These are phyloP conservation scores for Ptiloglossa arizonensis DNA, from an alignment of 1,140 invertebrate species.

Conservation along the genomic window DNA sequence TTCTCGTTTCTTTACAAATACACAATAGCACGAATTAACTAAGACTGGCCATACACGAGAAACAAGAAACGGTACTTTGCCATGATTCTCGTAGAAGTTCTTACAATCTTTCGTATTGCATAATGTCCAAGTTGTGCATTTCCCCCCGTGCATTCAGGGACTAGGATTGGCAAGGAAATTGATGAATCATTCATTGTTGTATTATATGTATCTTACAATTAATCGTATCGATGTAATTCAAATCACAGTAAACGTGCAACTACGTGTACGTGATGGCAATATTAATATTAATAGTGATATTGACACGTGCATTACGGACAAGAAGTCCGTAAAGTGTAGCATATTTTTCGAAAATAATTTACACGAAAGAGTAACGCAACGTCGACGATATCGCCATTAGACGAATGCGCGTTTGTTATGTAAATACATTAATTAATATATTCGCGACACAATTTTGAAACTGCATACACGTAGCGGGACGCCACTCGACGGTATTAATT, in stretches of 20 bases:
- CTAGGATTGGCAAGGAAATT: neutral
- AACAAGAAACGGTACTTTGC: constrained; percentile 10
- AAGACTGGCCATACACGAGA: neutral
- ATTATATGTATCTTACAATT: neutral
- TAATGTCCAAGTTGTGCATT: constrained; percentile 22
- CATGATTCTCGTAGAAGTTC: neutral
- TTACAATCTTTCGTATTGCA: neutral
- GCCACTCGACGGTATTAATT: neutral
- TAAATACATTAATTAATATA: neutral
- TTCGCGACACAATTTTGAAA: neutral
- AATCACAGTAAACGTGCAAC: no score
- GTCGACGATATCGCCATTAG: neutral
- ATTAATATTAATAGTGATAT: no score
- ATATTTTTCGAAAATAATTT: neutral
- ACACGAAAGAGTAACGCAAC: neutral
- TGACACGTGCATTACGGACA: no score
- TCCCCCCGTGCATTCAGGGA: constrained; percentile 14
- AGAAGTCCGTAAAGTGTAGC: no score
- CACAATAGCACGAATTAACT: no score
- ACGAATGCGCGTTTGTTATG: neutral
- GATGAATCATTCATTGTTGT: constrained; percentile 2
- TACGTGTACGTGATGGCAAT: neutral
- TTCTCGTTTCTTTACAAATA: neutral
- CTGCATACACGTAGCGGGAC: no score
- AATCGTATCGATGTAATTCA: neutral